A percentile compares a stretch with the other conserved stretches of the same genome.
Evolutionary conservation across 2,797 vertebrate species (phyloP).

Genomic region (Chelidonichthys spinosus): DNA sequence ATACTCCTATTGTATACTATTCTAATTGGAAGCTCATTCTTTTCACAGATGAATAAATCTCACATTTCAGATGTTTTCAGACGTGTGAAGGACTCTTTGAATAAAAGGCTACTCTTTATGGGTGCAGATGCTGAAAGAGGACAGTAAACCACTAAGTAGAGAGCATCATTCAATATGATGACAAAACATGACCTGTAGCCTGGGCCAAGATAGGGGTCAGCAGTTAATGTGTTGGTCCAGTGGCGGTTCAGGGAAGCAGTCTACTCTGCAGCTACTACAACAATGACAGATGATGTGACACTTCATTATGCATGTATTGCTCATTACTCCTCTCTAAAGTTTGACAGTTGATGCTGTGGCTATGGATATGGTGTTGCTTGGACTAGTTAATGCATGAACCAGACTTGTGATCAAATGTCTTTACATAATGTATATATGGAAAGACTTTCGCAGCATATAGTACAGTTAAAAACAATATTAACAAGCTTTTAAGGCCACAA

Average conservation of each 20-base stretch:
- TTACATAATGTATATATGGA: background rate
- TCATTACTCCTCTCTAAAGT: background rate
- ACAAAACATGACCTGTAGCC: background rate
- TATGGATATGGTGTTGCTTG: background rate
- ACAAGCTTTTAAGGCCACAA: constrained; percentile 40
- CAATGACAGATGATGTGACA: background rate
- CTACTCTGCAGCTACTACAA: background rate
- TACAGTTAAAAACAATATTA: constrained; percentile 20
- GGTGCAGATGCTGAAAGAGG: background rate
- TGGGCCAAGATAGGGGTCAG: background rate
- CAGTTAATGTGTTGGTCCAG: background rate
- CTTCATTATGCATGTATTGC: background rate
- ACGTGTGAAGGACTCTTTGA: background rate
- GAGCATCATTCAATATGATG: background rate
- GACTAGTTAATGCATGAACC: background rate
- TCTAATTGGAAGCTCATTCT: background rate
- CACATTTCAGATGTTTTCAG: background rate
- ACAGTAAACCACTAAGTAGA: background rate
- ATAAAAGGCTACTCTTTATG: background rate
- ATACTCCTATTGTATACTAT: no score
- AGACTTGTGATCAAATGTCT: background rate
- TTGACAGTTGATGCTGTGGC: background rate
- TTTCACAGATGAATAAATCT: background rate
- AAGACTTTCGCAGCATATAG: constrained; percentile 8
- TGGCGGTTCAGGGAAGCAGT: background rate